Evolutionary conservation across 2,113 vertebrate genomes (phyloP).

Genomic region (Siniperca chuatsi): DNA sequence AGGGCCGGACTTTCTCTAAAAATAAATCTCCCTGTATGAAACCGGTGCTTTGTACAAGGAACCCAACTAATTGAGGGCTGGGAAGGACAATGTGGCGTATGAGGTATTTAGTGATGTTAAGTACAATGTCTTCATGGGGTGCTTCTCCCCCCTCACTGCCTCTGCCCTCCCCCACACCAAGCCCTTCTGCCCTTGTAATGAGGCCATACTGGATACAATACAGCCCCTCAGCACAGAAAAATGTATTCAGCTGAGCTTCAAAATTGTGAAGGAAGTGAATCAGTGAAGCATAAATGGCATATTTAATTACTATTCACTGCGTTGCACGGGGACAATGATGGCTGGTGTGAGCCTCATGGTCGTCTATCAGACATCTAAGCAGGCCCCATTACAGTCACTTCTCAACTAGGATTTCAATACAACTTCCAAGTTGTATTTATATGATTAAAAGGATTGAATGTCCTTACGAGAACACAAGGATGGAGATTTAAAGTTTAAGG

Average conservation of each 20-base stretch:
- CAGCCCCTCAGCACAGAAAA: constrained; percentile 88
- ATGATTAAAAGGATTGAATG: constrained; percentile 28
- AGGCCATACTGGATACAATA: constrained; percentile 88
- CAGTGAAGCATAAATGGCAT: constrained; percentile 92
- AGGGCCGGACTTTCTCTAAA: constrained; percentile 61
- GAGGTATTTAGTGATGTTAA: constrained; percentile 80
- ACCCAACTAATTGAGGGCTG: constrained; percentile 70
- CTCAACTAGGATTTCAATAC: constrained; percentile 32
- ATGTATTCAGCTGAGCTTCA: constrained; percentile 87
- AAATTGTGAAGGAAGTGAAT: constrained; percentile 91
- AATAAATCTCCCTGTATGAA: constrained; percentile 61
- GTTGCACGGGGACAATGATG: constrained; percentile 89
- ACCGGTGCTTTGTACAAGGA: constrained; percentile 55
- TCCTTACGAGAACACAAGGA: constrained; percentile 17
- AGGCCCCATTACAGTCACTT: constrained; percentile 30
- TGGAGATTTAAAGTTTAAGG: neutral
- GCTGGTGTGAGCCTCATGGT: constrained; percentile 86
- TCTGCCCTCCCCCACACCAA: constrained; percentile 77
- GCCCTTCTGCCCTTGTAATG: constrained; percentile 82
- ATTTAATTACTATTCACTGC: constrained; percentile 92
- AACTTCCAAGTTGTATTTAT: constrained; percentile 36
- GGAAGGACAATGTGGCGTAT: constrained; percentile 71
- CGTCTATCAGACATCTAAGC: constrained; percentile 78
- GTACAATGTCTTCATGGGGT: constrained; percentile 80
- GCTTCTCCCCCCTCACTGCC: constrained; percentile 60